Evolutionary conservation across 2,797 vertebrate genomes (phyloP).

Genomic region (Molossus molossus): DNA sequence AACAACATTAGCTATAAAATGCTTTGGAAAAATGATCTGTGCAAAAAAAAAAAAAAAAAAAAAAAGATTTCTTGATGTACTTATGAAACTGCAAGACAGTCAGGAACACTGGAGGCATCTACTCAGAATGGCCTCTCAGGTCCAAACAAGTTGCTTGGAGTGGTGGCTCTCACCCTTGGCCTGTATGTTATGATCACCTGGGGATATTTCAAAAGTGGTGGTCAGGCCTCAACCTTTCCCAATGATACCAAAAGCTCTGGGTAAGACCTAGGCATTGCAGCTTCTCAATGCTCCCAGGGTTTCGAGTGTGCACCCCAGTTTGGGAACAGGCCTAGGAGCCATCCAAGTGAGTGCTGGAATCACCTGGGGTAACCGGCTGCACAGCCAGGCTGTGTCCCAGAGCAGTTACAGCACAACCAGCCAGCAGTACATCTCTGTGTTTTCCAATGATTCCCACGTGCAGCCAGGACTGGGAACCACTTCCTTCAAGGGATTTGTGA

Average conservation of each 20-base stretch:
- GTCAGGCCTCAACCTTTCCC: neutral
- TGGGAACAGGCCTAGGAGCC: neutral
- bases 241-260: neutral
- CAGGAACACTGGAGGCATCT: neutral
- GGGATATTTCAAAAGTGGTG: neutral
- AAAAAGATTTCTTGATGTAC: neutral
- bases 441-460: neutral
- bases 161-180: neutral
- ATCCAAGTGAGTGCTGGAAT: neutral
- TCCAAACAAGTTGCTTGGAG: neutral
- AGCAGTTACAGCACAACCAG: neutral
- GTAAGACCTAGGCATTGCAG: neutral
- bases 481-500: neutral
- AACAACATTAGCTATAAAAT: conserved; percentile 74
- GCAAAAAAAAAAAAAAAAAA: neutral
- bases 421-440: neutral
- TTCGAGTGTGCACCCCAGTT: neutral
- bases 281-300: neutral
- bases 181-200: neutral
- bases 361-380: neutral
- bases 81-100: conserved; percentile 37
- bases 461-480: neutral
- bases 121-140: neutral
- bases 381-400: accelerated
- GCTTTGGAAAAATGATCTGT: conserved; percentile 67